phyloP scores from a whole-genome alignment of 2,113 vertebrate genomes.

The Phaetusa simplex region DNA sequence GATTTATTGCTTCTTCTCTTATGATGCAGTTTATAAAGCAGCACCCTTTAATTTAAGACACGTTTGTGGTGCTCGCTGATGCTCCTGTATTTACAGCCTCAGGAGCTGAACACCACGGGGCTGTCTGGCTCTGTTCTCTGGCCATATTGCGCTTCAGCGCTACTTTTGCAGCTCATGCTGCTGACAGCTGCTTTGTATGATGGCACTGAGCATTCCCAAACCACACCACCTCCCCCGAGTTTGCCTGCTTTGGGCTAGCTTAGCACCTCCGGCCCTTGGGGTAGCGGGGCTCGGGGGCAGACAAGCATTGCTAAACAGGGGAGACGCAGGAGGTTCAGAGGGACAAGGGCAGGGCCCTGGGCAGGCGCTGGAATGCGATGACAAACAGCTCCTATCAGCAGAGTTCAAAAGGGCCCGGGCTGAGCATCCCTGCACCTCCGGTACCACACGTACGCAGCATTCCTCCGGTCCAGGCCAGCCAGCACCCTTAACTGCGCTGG shows the following conservation, averaged over 20 bases:
- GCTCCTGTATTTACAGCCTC: neutral
- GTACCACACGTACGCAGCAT: constrained; percentile 39
- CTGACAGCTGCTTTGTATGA: neutral
- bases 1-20: neutral
- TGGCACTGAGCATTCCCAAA: neutral
- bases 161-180: neutral
- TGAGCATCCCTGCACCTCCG: neutral
- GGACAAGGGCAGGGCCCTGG: neutral
- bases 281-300: neutral
- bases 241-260: neutral
- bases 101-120: neutral
- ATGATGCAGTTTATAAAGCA: neutral
- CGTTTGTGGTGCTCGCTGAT: neutral
- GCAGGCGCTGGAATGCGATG: neutral
- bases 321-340: neutral
- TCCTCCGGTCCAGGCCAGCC: neutral
- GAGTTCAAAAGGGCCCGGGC: constrained; percentile 5
- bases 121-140: neutral
- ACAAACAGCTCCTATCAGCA: neutral
- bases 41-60: neutral
- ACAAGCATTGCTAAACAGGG: neutral
- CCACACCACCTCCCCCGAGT: neutral
- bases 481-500: neutral
- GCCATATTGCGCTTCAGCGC: neutral
- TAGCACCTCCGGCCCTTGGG: neutral